Evolutionary conservation across 2,797 vertebrate genomes (phyloP).

Genomic region (Okamejei kenojei): DNA sequence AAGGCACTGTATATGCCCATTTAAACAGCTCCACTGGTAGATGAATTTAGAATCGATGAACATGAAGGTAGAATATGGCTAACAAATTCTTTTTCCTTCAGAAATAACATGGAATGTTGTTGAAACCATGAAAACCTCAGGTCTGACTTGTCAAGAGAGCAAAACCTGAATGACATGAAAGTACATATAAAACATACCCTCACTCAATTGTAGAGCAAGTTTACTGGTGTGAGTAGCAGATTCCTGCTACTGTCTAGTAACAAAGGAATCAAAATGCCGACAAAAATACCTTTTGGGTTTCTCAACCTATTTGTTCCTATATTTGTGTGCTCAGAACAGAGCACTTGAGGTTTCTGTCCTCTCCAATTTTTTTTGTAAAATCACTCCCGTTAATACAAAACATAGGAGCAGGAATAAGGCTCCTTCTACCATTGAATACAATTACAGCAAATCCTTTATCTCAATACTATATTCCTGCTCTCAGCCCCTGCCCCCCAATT

Average conservation of each 20-base stretch:
- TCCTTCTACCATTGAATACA: too few relatives aligned
- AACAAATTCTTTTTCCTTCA: not conserved
- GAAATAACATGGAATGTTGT: not conserved
- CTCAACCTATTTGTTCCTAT: not conserved
- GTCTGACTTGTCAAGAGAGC: not conserved
- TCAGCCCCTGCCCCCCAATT: too few relatives aligned
- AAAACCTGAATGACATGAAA: too few relatives aligned
- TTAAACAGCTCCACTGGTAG: not conserved
- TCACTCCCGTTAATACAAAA: not conserved
- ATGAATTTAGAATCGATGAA: not conserved
- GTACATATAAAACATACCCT: not conserved
- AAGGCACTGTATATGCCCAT: not conserved
- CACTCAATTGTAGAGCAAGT: not conserved
- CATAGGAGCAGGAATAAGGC: too few relatives aligned
- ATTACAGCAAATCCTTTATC: too few relatives aligned
- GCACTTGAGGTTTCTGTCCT: too few relatives aligned
- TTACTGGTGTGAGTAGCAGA: not conserved
- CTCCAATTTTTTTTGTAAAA: too few relatives aligned
- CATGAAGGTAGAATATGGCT: not conserved
- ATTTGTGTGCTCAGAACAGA: not conserved
- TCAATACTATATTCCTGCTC: too few relatives aligned
- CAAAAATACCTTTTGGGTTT: not conserved
- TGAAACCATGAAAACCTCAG: not conserved
- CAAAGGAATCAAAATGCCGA: not conserved
- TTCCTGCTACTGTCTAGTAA: not conserved